Conservation (phyloP, 2,888 invertebrate genomes). For the Apamea monoglypha region DNA sequence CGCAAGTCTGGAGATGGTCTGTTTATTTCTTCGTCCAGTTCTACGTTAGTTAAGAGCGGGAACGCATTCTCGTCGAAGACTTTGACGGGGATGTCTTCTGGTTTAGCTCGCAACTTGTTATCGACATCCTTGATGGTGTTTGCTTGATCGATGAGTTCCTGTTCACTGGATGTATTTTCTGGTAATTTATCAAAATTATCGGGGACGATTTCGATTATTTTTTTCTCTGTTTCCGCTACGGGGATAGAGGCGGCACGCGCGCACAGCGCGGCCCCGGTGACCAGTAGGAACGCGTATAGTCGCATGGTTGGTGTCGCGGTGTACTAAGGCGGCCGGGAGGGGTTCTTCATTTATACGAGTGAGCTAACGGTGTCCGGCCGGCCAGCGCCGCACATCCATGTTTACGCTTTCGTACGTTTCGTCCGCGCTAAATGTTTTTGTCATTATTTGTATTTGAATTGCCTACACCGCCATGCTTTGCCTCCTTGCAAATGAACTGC, state of each 20-base stretch:
- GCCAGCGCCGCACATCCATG: slow-evolving; percentile 71
- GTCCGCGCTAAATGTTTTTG: slow-evolving; percentile 81
- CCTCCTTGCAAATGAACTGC: slow-evolving; percentile 64
- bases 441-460: slow-evolving; percentile 84
- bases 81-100: slow-evolving; percentile 80
- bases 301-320: slow-evolving; percentile 81
- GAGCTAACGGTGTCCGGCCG: slow-evolving; percentile 82
- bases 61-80: slow-evolving; percentile 77
- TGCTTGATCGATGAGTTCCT: slow-evolving; percentile 74
- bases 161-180: slow-evolving; percentile 73
- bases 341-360: slow-evolving; percentile 82
- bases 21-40: slow-evolving; percentile 74
- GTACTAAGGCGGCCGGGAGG: slow-evolving; percentile 76
- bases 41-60: slow-evolving; percentile 65
- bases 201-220: slow-evolving; percentile 61
- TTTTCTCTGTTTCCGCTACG: slow-evolving; percentile 66
- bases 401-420: slow-evolving; percentile 76
- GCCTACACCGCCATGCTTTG: slow-evolving; percentile 58
- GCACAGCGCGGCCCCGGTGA: slow-evolving; percentile 77
- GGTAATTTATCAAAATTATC: slow-evolving; percentile 68
- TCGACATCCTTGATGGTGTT: slow-evolving; percentile 75
- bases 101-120: slow-evolving; percentile 75
- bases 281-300: slow-evolving; percentile 78
- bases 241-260: slow-evolving; percentile 81
- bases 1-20: slow-evolving; percentile 79